These are phyloP conservation scores for Stictocephala bisonia DNA, from an alignment of 2,888 invertebrate species.

Conservation along the genomic window DNA sequence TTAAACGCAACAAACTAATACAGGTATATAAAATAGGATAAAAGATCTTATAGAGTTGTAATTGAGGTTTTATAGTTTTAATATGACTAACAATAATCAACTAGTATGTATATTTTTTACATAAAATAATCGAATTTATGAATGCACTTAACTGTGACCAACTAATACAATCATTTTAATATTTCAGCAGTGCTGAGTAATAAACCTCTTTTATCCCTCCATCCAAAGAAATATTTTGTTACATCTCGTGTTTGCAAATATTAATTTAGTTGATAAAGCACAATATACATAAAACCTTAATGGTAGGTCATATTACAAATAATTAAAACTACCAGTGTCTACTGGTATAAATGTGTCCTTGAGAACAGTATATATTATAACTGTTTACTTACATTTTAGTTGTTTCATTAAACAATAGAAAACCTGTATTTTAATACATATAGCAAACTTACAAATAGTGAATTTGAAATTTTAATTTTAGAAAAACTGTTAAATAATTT, in stretches of 20 bases:
- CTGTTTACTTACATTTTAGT: too few relatives aligned
- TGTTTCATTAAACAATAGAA: too few relatives aligned
- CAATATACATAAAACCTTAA: conserved; percentile 12
- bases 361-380: conserved; percentile 20
- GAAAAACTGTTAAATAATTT: too few relatives aligned
- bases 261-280: conserved; percentile 16
- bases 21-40: conserved; percentile 29
- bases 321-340: neutral
- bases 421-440: too few relatives aligned
- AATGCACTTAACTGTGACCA: conserved; percentile 31
- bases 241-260: neutral
- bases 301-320: neutral
- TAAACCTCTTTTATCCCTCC: neutral
- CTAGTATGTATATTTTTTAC: too few relatives aligned
- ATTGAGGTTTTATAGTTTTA: conserved; percentile 33
- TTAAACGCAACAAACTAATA: conserved; percentile 41
- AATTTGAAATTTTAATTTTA: too few relatives aligned
- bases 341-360: conserved; percentile 17
- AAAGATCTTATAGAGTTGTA: conserved; percentile 11
- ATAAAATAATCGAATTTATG: conserved; percentile 30
- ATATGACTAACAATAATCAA: conserved; percentile 15
- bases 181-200: neutral
- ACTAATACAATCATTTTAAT: conserved; percentile 40
- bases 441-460: too few relatives aligned
- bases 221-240: conserved; percentile 21